phyloP scores from a whole-genome alignment of 1,140 invertebrate species.

The Drosophila mojavensis region DNA sequence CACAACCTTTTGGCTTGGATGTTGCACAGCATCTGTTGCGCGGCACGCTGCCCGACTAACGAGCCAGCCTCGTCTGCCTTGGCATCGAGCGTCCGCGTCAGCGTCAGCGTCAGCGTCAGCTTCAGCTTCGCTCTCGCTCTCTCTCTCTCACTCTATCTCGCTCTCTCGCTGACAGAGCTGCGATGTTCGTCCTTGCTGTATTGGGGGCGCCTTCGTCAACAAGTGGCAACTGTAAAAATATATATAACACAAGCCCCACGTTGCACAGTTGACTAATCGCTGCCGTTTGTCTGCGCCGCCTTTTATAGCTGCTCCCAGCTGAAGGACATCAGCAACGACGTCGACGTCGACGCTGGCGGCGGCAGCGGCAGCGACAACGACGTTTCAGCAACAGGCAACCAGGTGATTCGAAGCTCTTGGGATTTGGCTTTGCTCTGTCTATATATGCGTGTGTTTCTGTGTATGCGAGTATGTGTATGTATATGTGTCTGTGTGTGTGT shows the following conservation, averaged over 20 bases:
- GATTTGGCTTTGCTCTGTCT: constrained; percentile 17
- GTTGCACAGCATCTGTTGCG: constrained; percentile 81
- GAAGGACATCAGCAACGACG: constrained; percentile 27
- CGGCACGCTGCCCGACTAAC: constrained; percentile 57
- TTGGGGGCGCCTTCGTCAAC: constrained; percentile 50
- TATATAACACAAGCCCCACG: constrained; percentile 40
- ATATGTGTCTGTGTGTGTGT: constrained; percentile 1
- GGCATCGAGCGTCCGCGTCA: constrained; percentile 16
- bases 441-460: constrained; percentile 2
- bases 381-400: constrained; percentile 42
- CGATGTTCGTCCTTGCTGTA: constrained; percentile 11
- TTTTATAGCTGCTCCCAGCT: constrained; percentile 48
- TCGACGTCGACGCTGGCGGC: constrained; percentile 8
- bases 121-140: neutral
- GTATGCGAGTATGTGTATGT: neutral
- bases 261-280: constrained; percentile 56
- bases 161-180: neutral
- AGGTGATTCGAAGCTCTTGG: constrained; percentile 16
- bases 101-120: constrained; percentile 1
- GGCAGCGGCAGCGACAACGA: constrained; percentile 19
- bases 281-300: constrained; percentile 28
- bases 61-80: constrained; percentile 57
- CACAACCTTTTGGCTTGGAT: constrained; percentile 74
- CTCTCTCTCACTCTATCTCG: neutral
- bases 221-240: constrained; percentile 63